Base-by-base conservation (phyloP, 2,888 invertebrate species). In the Caenorhabditis sp. region DNA sequence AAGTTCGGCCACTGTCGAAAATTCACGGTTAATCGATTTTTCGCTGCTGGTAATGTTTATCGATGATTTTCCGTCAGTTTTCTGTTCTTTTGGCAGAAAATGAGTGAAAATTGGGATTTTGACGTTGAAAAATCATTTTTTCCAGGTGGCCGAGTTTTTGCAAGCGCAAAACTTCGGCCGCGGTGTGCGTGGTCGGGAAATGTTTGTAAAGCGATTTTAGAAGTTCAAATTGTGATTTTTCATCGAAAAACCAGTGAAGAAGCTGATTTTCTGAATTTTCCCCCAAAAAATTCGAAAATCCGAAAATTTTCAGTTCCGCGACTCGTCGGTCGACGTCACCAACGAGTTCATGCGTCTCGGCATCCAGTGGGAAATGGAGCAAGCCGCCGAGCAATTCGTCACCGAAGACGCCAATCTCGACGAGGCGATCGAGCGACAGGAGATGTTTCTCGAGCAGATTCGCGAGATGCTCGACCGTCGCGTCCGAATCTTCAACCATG, bases 271-370 rank as follows among this genome's bases (percentile, higher is more conserved):
- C 13, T 28, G 26, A 0, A 26, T 47, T 58, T 62, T n/a, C n/a
- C n/a, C n/a, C n/a, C n/a, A n/a, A n/a, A n/a, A n/a, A n/a, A n/a
- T n/a, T n/a, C n/a, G n/a, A n/a, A n/a, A n/a, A n/a, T n/a, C n/a
- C n/a, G n/a, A n/a, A n/a, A n/a, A n/a, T n/a, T 80, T 82, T 18
- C 69, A 84, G 84, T 86, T 84, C 56, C 85, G 85, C 13, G 84
- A 85, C 56, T 67, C 84, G 0, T 78, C 77, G 1, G 62, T 68
- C 47, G 85, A 85, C 47, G 74, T 81, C 37, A 74, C 69, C 22
- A 82, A 83, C 50, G 84, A 85, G 37, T 79, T 85, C 55, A 61
- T 70, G n/a, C 76, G 80, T 22, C 50, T 85, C 37, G 82, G 82
- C 8, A 26, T 80, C 20, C 83, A 85, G 60, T 84, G 84, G 84